Percentiles rank a stretch among this genome's conserved stretches.
phyloP scores from a whole-genome alignment of 1,140 invertebrate species.

The Drosophila sp. region DNA sequence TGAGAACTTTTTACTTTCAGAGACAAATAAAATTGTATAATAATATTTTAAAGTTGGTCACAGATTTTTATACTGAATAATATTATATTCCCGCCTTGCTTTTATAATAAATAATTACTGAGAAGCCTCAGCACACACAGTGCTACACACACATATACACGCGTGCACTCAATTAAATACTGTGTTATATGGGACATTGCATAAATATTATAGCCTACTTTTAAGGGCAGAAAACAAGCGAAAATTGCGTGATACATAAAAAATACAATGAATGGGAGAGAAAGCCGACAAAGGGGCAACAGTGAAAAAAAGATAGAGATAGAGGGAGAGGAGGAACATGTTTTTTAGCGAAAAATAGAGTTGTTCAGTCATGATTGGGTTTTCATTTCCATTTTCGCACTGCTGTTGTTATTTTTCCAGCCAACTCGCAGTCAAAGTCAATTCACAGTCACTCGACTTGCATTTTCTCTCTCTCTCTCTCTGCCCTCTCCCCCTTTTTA shows the following conservation, averaged over 20 bases:
- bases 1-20: no score
- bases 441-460: slow-evolving; percentile 46
- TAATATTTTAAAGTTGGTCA: no score
- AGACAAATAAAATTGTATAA: no score
- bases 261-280: slow-evolving; percentile 8
- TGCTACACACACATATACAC: not conserved
- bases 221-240: slow-evolving; percentile 24
- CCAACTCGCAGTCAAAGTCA: slow-evolving; percentile 52
- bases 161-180: no score
- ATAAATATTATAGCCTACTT: slow-evolving; percentile 30
- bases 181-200: not conserved
- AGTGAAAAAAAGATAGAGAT: not conserved
- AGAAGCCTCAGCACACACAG: no score
- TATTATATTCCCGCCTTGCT: no score
- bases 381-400: slow-evolving; percentile 19
- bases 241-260: slow-evolving; percentile 4
- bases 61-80: no score
- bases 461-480: not conserved
- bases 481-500: not conserved
- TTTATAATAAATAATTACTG: no score
- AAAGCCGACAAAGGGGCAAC: not conserved
- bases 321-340: not conserved
- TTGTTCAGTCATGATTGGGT: slow-evolving; percentile 48
- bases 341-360: slow-evolving; percentile 44
- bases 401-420: slow-evolving; percentile 47